Base-by-base conservation (phyloP, 2,888 invertebrate species). In the Clivina fossor region DNA sequence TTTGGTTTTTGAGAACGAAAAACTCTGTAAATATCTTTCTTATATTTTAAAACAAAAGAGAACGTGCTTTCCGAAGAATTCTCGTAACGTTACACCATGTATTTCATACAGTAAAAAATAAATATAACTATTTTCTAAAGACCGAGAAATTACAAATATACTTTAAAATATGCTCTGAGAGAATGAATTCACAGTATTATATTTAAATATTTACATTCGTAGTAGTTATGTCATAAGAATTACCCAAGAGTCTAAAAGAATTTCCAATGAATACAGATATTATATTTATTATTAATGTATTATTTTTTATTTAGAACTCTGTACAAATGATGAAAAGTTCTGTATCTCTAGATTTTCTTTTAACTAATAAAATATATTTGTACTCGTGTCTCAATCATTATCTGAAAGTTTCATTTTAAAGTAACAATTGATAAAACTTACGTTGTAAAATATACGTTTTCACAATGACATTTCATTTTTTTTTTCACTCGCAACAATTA, bases 341-440 rank as follows among this genome's bases (percentile, higher is more conserved):
- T 30, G 16, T 35, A 22, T 13, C 37, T 35, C 16, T 47, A n/a
- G 7, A 33, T 11, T 9, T 13, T n/a, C 11, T 33, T 33, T 19
- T 33, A 53, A 54, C 44, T 54, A 53, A 54, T 54, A 44, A 54
- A 54, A 54, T 53, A 41, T 41, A 41, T 41, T 44, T 54, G 44
- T 54, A 46, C 46, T 46, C 54, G 44, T 46, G 35, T 54, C 33
- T 54, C 19, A 41, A 51, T 22, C 40, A 51, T 22, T 40, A 41
- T 51, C 20, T 30, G 28, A 41, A 51, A 18, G 15, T 26, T 26
- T 8, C 5, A 26, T 35, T 44, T 30, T 46, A 33, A 47, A 47
- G 15, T 47, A 33, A 43, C 26, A 30, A 44, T 7, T 43, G 43
- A n/a, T 22, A 41, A 15, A 7, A 20, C 40, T 13, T 15, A 44